These are phyloP conservation scores for Antigone vipio DNA, from an alignment of 2,113 vertebrate species.

Conservation along the genomic window DNA sequence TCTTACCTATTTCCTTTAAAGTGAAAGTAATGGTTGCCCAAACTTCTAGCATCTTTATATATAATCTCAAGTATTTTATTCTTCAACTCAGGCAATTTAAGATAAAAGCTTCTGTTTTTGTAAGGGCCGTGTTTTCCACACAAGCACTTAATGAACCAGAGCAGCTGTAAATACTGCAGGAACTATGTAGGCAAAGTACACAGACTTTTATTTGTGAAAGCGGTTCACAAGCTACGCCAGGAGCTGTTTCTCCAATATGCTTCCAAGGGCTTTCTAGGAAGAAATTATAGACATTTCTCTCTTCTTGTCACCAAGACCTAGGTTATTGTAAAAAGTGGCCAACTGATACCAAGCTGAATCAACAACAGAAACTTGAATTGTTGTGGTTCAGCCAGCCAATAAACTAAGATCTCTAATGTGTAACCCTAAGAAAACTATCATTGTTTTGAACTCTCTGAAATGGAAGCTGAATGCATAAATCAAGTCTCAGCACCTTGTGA, in stretches of 20 bases:
- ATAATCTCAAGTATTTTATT: background rate
- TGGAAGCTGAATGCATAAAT: background rate
- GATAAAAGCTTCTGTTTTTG: background rate
- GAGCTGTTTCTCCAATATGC: background rate
- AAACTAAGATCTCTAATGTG: background rate
- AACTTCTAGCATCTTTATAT: background rate
- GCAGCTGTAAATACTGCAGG: background rate
- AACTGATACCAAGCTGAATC: conserved; percentile 21
- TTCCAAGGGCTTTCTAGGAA: background rate
- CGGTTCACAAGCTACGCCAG: background rate
- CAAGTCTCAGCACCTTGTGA: background rate
- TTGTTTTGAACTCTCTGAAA: background rate
- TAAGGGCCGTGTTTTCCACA: background rate
- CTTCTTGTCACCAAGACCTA: background rate
- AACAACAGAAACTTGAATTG: background rate
- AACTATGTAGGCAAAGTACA: background rate
- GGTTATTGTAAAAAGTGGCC: background rate
- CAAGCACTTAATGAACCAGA: background rate
- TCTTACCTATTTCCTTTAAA: background rate
- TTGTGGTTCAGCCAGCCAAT: background rate
- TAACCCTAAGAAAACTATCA: background rate
- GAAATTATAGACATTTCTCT: background rate
- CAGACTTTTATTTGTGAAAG: conserved; percentile 5
- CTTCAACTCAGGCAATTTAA: background rate
- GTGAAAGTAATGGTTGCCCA: background rate